A percentile compares a stretch with the other conserved stretches of the same genome.
Evolutionary conservation across 1,140 invertebrate species (phyloP).

Genomic region (Charaxes varanes): DNA sequence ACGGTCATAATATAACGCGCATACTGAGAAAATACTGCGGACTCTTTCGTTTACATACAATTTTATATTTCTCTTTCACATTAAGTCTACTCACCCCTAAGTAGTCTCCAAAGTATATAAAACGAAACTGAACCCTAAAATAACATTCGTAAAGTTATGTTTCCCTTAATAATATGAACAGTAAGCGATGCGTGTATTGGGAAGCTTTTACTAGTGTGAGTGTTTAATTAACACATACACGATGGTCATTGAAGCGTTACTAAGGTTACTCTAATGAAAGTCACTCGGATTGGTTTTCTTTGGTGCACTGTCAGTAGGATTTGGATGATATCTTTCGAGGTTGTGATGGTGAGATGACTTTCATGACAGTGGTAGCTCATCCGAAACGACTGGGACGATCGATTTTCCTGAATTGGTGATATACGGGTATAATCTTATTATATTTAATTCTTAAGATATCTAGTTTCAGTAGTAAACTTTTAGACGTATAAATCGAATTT

Average conservation of each 20-base stretch:
- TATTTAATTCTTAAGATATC: constrained; percentile 1
- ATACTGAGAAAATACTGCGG: neutral
- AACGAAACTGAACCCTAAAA: neutral
- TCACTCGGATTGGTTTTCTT: neutral
- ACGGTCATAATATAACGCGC: neutral
- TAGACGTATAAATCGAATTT: too few species aligned
- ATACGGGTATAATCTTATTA: constrained; percentile 4
- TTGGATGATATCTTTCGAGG: neutral
- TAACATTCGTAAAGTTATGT: neutral
- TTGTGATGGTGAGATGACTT: constrained; percentile 3
- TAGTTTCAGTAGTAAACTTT: neutral
- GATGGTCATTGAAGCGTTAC: constrained; percentile 2
- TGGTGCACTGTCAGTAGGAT: too few species aligned
- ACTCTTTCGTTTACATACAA: constrained; percentile 1
- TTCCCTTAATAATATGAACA: neutral
- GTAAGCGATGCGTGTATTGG: constrained; percentile 1
- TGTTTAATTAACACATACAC: constrained; percentile 23
- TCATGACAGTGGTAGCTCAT: constrained; percentile 3
- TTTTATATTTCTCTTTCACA: constrained; percentile 8
- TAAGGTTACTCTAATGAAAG: constrained; percentile 4
- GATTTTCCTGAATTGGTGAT: constrained; percentile 17
- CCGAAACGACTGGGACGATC: constrained; percentile 10
- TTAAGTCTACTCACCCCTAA: constrained; percentile 3
- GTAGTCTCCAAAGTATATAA: neutral
- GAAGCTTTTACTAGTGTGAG: constrained; percentile 5